These are phyloP conservation scores for Lathamus discolor DNA, from an alignment of 2,113 vertebrate genomes.

Conservation along the genomic window DNA sequence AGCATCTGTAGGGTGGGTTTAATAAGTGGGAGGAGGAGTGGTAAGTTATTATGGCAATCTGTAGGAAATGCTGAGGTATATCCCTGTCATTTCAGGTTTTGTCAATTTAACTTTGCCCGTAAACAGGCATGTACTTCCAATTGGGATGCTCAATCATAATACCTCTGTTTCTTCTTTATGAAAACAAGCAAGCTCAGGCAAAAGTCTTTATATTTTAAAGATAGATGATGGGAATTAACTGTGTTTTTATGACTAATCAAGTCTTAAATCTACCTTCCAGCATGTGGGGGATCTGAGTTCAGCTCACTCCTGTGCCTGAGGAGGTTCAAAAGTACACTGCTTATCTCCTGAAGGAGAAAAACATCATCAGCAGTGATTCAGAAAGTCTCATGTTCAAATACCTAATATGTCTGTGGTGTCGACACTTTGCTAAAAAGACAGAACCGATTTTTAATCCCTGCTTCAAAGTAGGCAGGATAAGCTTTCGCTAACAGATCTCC, in stretches of 20 bases:
- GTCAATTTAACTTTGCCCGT: background rate
- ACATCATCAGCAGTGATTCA: background rate
- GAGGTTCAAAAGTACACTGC: background rate
- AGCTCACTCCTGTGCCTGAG: background rate
- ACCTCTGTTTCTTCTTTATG: background rate
- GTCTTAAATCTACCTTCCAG: background rate
- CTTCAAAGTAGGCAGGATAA: background rate
- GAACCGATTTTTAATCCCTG: background rate
- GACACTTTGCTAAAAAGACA: background rate
- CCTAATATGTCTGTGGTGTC: background rate
- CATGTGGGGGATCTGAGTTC: background rate
- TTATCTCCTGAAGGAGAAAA: background rate
- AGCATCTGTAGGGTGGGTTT: background rate
- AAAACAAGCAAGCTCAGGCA: slow-evolving; percentile 18
- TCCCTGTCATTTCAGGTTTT: background rate
- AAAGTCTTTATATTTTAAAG: background rate
- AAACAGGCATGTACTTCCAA: background rate
- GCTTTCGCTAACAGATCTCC: background rate
- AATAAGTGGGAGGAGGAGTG: rapidly evolving
- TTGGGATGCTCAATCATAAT: background rate
- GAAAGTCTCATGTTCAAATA: background rate
- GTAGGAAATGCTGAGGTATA: background rate
- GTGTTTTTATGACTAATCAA: background rate
- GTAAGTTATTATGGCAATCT: background rate
- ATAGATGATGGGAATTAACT: background rate